Base-by-base conservation (phyloP, 2,113 vertebrate genomes). In the Colius striatus region DNA sequence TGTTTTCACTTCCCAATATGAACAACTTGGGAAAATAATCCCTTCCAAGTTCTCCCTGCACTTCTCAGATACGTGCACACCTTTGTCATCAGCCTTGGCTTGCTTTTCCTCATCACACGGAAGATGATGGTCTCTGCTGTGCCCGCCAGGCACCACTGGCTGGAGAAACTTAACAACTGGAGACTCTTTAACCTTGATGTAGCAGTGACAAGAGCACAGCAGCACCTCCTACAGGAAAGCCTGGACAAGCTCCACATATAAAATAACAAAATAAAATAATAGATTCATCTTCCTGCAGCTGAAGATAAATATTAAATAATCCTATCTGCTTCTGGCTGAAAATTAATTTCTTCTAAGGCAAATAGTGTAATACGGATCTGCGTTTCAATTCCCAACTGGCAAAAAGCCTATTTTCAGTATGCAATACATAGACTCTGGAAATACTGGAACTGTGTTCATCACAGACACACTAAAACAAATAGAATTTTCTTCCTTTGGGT, bases 261-360 rank as follows among this genome's bases (percentile, higher is more conserved):
- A 96, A 97, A 96, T 96, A 97, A 96, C 96, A 98, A 98, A 97
- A 97, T 97, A 96, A 98, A 97, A 98, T 97, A 98, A 98, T 98
- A 98, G 98, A 98, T 98, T 98, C 97, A 97, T 98, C 96, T 97
- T 98, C 97, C 97, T 95, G 95, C 93, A 95, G 97, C 97, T 97
- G 93, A 98, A 98, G 97, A 98, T 98, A 98, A 98, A 98, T 98
- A 98, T 98, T 98, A 98, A 98, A 98, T 98, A 98, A 98, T 98
- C 97, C 95, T 97, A 95, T 96, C 97, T 97, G 94, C 97, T 97
- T 95, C 97, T 97, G 84, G 95, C 95, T 97, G 97, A 96, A 98
- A 98, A 98, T 98, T 98, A 98, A 98, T 98, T 98, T 98, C 98
- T 97, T 96, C 96, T 91, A 98, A 98, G 98, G 97, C 97, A 98